phyloP scores from a whole-genome alignment of 2,888 invertebrate species.

The Philaethria dido region DNA sequence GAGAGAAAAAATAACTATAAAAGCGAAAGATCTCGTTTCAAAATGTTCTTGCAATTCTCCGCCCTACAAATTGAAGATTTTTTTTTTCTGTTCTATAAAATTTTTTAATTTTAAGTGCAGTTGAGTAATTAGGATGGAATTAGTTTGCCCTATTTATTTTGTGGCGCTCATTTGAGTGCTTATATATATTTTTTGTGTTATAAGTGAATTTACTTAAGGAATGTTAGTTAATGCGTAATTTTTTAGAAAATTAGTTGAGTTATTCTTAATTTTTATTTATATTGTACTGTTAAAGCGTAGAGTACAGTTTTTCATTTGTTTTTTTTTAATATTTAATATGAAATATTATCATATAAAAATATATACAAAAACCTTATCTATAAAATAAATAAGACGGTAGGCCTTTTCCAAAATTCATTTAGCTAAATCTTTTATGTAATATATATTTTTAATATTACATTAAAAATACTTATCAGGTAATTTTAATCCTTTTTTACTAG shows the following conservation, averaged over 20 bases:
- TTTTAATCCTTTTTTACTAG: too few relatives aligned
- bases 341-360: too few relatives aligned
- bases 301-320: too few relatives aligned
- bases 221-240: not conserved
- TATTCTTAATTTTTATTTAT: too few relatives aligned
- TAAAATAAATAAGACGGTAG: too few relatives aligned
- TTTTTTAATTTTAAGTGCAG: constrained; percentile 19
- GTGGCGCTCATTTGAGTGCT: constrained; percentile 6
- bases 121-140: constrained; percentile 21
- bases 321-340: too few relatives aligned
- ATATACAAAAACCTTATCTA: too few relatives aligned
- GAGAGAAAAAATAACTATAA: constrained; percentile 74
- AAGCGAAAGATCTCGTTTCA: constrained; percentile 64
- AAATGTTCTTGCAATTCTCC: constrained; percentile 58
- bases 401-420: too few relatives aligned
- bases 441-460: too few relatives aligned
- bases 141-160: constrained; percentile 20
- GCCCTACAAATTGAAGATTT: constrained; percentile 46
- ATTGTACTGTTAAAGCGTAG: too few relatives aligned
- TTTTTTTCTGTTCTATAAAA: constrained; percentile 13
- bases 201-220: constrained; percentile 5
- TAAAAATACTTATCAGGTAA: too few relatives aligned
- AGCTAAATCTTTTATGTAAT: too few relatives aligned
- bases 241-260: not conserved
- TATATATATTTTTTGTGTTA: not conserved